A percentile compares a stretch with the other conserved stretches of the same genome.
These are phyloP conservation scores for Balearica regulorum DNA, from an alignment of 2,797 vertebrate genomes.

Conservation along the genomic window DNA sequence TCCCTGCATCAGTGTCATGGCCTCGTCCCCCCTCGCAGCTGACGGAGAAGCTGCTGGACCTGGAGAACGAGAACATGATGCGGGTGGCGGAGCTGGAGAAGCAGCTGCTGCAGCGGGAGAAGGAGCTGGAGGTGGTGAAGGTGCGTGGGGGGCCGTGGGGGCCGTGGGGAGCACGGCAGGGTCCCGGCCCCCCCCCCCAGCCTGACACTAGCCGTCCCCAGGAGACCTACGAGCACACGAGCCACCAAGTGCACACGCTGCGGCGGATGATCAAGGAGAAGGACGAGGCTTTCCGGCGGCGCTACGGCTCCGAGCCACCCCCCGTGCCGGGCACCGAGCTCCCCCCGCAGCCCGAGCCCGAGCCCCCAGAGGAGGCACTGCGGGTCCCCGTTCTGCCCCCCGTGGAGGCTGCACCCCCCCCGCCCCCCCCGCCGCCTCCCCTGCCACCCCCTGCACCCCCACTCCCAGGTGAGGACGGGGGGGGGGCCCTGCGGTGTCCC, in stretches of 20 bases:
- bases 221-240: conserved; percentile 94
- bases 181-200: accelerated
- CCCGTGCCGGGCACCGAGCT: conserved; percentile 70
- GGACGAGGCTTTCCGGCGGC: conserved; percentile 89
- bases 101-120: conserved; percentile 90
- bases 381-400: conserved; percentile 58
- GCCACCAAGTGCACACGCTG: conserved; percentile 91
- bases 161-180: neutral
- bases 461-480: conserved; percentile 76
- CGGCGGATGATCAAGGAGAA: conserved; percentile 93
- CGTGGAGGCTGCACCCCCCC: conserved; percentile 76
- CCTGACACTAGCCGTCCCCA: conserved; percentile 29
- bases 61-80: conserved; percentile 98
- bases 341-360: conserved; percentile 41
- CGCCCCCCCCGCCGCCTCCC: conserved; percentile 82
- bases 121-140: conserved; percentile 87
- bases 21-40: conserved; percentile 73
- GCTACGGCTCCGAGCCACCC: conserved; percentile 82
- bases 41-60: conserved; percentile 93
- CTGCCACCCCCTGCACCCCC: conserved; percentile 83
- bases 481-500: neutral
- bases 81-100: conserved; percentile 96
- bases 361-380: conserved; percentile 38
- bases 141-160: conserved; percentile 52
- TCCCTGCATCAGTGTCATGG: neutral